Evolutionary conservation across 2,888 invertebrate genomes (phyloP), one percentile per base, ranked within the genome.

Genomic region (Hedya salicella): DNA sequence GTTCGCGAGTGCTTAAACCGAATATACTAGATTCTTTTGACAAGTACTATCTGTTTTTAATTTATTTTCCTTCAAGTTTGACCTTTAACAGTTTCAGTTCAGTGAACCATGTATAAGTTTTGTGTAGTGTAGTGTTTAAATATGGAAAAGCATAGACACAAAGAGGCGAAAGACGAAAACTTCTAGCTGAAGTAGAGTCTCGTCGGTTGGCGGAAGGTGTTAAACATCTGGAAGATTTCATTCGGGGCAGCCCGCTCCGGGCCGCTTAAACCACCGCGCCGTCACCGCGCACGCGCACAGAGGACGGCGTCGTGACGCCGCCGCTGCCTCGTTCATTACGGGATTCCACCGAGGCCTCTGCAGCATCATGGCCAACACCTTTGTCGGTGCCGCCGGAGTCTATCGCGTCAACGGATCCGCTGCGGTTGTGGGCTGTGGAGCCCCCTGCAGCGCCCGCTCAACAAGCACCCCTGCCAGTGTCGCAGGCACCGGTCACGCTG

Each of bases 351-450:
- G 19, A 13, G 4, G n/a, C n/a, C n/a, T n/a, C n/a, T n/a, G n/a
- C n/a, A n/a, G n/a, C n/a, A n/a, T n/a, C n/a, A n/a, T n/a, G n/a
- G n/a, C n/a, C n/a, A n/a, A n/a, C n/a, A n/a, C n/a, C n/a, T n/a
- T n/a, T n/a, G n/a, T n/a, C n/a, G n/a, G n/a, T n/a, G n/a, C n/a
- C n/a, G n/a, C n/a, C n/a, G n/a, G n/a, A n/a, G n/a, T n/a, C n/a
- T n/a, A n/a, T n/a, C n/a, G 21, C 19, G n/a, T 3, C 48, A 14
- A 30, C 25, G 14, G 14, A 49, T 1, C 3, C n/a, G 25, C 30
- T 49, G 49, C 49, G 49, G 14, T n/a, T 25, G 14, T 49, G 49
- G 49, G 30, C 30, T 1, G n/a, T 3, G 30, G 49, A 49, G 30
- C 49, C 49, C 14, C 30, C 49, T n/a, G 49, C 14, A 49, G 49